These are phyloP conservation scores for Temnothorax curvispinosus DNA, from an alignment of 1,140 invertebrate species.

Conservation along the genomic window DNA sequence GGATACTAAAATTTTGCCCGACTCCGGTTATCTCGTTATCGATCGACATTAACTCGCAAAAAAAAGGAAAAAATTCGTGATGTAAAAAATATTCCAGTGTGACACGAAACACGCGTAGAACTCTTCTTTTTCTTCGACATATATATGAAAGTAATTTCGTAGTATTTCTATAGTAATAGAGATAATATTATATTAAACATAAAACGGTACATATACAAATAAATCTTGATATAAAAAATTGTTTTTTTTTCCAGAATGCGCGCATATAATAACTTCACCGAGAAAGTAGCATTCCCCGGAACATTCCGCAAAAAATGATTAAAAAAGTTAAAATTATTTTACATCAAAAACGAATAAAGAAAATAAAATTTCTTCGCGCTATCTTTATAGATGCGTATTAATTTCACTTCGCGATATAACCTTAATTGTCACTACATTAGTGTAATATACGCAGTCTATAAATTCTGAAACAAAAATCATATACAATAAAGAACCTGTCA, in stretches of 20 bases:
- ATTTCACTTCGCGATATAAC: not conserved
- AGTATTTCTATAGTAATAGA: not conserved
- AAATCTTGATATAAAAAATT: not conserved
- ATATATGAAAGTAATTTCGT: not conserved
- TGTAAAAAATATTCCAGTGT: not conserved
- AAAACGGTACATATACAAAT: not conserved
- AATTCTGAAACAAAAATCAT: too few species aligned
- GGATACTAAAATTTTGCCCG: slow-evolving; percentile 26
- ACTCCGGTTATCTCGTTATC: not conserved
- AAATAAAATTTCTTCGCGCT: not conserved
- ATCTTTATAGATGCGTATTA: not conserved
- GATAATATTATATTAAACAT: not conserved
- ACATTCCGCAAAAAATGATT: not conserved
- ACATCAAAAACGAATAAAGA: not conserved
- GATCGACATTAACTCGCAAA: slow-evolving; percentile 27
- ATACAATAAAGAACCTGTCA: too few species aligned
- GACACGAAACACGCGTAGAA: not conserved
- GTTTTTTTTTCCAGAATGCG: not conserved
- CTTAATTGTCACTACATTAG: not conserved
- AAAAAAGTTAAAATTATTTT: not conserved
- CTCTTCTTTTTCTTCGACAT: not conserved
- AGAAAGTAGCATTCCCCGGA: not conserved
- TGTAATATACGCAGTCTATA: too few species aligned
- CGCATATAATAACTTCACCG: not conserved
- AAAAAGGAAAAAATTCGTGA: not conserved